A percentile compares a stretch with the other conserved stretches of the same genome.
These are phyloP conservation scores for Caenorhabditis sinica DNA, from an alignment of 2,888 invertebrate genomes.

Conservation along the genomic window DNA sequence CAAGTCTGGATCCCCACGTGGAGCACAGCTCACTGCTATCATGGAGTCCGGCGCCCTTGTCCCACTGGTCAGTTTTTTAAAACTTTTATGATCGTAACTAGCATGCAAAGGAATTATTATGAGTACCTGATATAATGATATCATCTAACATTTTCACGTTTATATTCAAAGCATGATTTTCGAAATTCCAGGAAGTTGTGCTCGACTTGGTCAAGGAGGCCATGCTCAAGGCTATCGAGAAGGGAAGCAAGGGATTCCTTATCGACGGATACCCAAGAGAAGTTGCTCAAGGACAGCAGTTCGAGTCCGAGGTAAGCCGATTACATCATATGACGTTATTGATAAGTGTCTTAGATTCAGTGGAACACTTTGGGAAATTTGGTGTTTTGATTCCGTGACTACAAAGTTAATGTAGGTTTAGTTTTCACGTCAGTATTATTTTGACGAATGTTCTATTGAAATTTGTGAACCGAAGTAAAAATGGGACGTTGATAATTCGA, in stretches of 20 bases:
- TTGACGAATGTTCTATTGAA: background rate
- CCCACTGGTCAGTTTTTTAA: slow-evolving; percentile 85
- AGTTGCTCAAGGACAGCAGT: slow-evolving; percentile 90
- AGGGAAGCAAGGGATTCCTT: slow-evolving; percentile 90
- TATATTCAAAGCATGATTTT: background rate
- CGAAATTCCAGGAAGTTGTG: slow-evolving; percentile 87
- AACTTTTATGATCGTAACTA: background rate
- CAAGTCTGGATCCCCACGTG: slow-evolving; percentile 87
- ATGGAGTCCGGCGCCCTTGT: slow-evolving; percentile 91
- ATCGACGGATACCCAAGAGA: slow-evolving; percentile 97
- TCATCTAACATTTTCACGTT: background rate
- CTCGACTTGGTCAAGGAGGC: slow-evolving; percentile 90
- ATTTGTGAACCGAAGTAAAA: slow-evolving; percentile 10
- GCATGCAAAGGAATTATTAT: too few relatives aligned
- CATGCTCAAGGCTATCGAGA: slow-evolving; percentile 87
- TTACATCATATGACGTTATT: background rate
- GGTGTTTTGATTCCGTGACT: too few relatives aligned
- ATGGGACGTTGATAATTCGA: too few relatives aligned
- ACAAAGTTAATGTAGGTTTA: too few relatives aligned
- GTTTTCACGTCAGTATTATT: too few relatives aligned
- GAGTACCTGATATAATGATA: too few relatives aligned
- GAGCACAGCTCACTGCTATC: slow-evolving; percentile 84
- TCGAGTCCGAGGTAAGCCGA: slow-evolving; percentile 91
- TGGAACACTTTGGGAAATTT: too few relatives aligned
- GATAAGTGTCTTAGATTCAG: background rate